Percentiles rank a stretch among this genome's conserved stretches.
These are phyloP conservation scores for Listronotus bonariensis DNA, from an alignment of 1,140 invertebrate species.

Conservation along the genomic window DNA sequence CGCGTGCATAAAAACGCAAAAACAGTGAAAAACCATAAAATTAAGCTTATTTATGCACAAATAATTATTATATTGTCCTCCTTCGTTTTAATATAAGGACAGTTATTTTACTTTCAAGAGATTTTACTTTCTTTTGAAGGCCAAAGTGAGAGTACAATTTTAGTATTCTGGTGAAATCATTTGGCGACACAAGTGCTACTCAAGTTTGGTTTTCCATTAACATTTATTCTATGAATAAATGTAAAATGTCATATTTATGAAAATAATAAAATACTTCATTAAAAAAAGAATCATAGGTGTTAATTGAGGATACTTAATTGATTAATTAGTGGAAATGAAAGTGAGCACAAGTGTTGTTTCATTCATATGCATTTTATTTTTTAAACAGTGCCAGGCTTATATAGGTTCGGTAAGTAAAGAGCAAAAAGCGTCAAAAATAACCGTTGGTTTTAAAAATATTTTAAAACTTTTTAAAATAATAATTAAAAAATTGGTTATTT, in stretches of 20 bases:
- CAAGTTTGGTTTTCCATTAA: constrained; percentile 19
- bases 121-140: constrained; percentile 30
- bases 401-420: constrained; percentile 6
- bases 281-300: not conserved
- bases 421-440: too few relatives aligned
- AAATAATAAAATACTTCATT: not conserved
- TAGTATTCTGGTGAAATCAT: constrained; percentile 20
- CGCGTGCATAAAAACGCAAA: too few relatives aligned
- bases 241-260: not conserved
- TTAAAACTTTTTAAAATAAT: too few relatives aligned
- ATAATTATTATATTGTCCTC: too few relatives aligned
- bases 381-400: constrained; percentile 16
- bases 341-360: constrained; percentile 17
- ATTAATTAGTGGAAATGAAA: constrained; percentile 19
- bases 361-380: constrained; percentile 17
- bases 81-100: too few relatives aligned
- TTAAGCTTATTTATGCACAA: too few relatives aligned
- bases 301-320: not conserved
- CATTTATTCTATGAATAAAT: constrained; percentile 5
- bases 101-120: constrained; percentile 7
- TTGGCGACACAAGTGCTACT: not conserved
- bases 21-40: too few relatives aligned
- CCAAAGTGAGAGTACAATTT: constrained; percentile 25
- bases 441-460: too few relatives aligned
- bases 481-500: too few relatives aligned